Base-by-base conservation (phyloP, 2,888 invertebrate genomes). In the Philonicus albiceps region DNA sequence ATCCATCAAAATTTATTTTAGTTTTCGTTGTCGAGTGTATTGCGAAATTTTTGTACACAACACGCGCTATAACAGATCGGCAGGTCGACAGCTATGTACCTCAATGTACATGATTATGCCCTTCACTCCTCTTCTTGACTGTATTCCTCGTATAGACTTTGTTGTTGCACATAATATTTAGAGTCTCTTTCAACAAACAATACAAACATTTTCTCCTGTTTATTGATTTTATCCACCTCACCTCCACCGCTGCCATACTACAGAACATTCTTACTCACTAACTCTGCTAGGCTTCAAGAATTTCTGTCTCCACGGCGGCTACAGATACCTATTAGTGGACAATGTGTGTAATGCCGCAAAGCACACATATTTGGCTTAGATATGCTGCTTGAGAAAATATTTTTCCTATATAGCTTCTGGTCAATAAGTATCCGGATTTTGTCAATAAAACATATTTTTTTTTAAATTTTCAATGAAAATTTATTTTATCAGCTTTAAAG, bases 31-130 rank as follows among this genome's bases (percentile, higher is more conserved):
- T 72, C 83, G 83, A 83, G 72, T 83, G 83, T 72, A 83, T 83
- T 83, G 83, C 83, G 72, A 83, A 83, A 83, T 83, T 83, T 83
- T 40, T 64, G 34, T 83, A 83, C 83, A 83, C 83, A 83, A 83
- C 40, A 83, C 83, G 83, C 83, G 83, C 80, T 83, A 83, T 83
- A 83, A 72, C 64, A 83, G 64, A 83, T 72, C 64, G 72, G 72
- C 83, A 83, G 83, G 83, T 83, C 83, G 83, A 83, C 83, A 83
- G 55, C 64, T 83, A 83, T 83, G 83, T 83, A 83, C 83, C 72
- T 83, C 83, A 83, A 72, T 83, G 55, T 83, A 83, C n/a, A n/a
- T n/a, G n/a, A 83, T 83, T 83, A 83, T 83, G 72, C 83, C 72
- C 83, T 72, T 19, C 83, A 72, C 37, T 83, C 72, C 83, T 83